Evolutionary conservation across 2,797 vertebrate genomes (phyloP).

Genomic region (Pteronotus mesoamericanus): DNA sequence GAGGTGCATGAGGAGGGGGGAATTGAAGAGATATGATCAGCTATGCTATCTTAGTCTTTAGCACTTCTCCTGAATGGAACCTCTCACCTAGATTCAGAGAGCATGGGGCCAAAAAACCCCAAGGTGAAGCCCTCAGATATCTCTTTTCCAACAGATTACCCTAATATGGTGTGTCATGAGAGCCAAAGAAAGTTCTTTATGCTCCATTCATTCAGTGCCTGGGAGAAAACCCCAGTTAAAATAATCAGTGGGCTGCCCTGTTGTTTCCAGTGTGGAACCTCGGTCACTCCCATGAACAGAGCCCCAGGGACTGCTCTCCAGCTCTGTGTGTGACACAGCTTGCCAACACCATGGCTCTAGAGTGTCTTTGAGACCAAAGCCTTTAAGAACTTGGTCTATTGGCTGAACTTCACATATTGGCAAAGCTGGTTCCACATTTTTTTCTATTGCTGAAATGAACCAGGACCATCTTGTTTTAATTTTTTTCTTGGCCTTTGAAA

Average conservation of each 20-base stretch:
- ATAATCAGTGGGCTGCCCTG: background rate
- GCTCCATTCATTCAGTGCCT: background rate
- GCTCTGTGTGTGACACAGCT: background rate
- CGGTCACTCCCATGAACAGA: background rate
- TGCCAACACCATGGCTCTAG: fast-evolving
- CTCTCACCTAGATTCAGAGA: background rate
- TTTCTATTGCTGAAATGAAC: background rate
- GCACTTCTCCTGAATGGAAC: background rate
- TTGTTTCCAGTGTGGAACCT: background rate
- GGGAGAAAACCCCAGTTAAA: background rate
- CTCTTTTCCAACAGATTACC: background rate
- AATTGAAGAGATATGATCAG: background rate
- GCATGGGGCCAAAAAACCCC: background rate
- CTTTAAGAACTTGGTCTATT: background rate
- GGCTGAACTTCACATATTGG: background rate
- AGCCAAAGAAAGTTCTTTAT: background rate
- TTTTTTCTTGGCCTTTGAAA: slow-evolving; percentile 14
- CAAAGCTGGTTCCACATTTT: background rate
- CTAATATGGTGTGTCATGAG: background rate
- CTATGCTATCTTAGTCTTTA: background rate
- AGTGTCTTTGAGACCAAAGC: background rate
- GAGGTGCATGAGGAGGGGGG: background rate
- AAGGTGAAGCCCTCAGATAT: background rate
- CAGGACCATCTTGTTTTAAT: background rate
- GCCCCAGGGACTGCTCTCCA: background rate